Percentiles rank a stretch among this genome's conserved stretches.
These are phyloP conservation scores for Lepas anatifera DNA, from an alignment of 2,888 invertebrate species.

Conservation along the genomic window DNA sequence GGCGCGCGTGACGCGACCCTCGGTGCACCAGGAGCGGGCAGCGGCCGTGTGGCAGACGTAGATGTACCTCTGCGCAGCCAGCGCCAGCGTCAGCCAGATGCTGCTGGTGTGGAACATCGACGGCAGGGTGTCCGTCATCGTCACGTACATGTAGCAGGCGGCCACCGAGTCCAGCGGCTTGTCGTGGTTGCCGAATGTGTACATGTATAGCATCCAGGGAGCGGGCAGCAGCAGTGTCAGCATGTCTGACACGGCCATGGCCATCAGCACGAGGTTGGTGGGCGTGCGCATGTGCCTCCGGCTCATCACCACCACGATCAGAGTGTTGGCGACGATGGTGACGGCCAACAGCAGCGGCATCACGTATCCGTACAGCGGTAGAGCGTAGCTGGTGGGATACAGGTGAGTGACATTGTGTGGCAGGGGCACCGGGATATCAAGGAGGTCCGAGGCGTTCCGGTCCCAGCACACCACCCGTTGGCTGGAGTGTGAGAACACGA, in stretches of 20 bases:
- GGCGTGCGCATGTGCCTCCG: slow-evolving; percentile 84
- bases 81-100: slow-evolving; percentile 80
- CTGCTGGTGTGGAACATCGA: slow-evolving; percentile 87
- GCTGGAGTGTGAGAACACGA: background rate
- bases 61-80: slow-evolving; percentile 86
- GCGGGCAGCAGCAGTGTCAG: slow-evolving; percentile 81
- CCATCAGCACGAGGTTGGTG: slow-evolving; percentile 78
- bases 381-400: slow-evolving; percentile 50
- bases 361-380: slow-evolving; percentile 61
- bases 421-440: background rate
- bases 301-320: slow-evolving; percentile 79
- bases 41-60: slow-evolving; percentile 87
- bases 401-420: slow-evolving; percentile 52
- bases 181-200: slow-evolving; percentile 75
- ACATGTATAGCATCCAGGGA: slow-evolving; percentile 85
- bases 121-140: slow-evolving; percentile 52
- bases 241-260: slow-evolving; percentile 94
- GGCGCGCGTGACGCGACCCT: slow-evolving; percentile 59
- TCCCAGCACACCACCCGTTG: background rate
- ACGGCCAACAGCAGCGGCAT: slow-evolving; percentile 74
- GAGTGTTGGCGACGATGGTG: slow-evolving; percentile 78
- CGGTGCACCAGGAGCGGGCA: slow-evolving; percentile 59
- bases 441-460: background rate
- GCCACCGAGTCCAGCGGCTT: slow-evolving; percentile 60
- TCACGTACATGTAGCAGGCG: slow-evolving; percentile 62